phyloP scores from a whole-genome alignment of 2,113 vertebrate species.

The Prunella fulvescens region DNA sequence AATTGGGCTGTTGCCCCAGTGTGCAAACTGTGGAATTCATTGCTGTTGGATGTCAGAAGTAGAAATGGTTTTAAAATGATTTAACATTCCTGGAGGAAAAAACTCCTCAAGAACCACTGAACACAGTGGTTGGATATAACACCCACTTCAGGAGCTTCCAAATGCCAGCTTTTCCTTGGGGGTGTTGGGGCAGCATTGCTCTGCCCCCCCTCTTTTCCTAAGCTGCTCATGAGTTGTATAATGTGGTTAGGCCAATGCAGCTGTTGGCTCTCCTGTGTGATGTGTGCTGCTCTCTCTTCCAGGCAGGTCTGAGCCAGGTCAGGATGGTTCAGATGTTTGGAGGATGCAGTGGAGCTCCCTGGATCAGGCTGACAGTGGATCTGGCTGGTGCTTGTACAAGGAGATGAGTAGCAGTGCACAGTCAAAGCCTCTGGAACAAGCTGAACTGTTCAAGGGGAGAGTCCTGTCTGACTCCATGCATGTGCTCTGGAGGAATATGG shows the following conservation, averaged over 20 bases:
- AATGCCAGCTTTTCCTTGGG: fast-evolving
- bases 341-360: not conserved
- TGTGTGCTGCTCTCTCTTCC: not conserved
- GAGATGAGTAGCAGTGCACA: not conserved
- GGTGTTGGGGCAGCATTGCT: not conserved
- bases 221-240: not conserved
- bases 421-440: not conserved
- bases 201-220: not conserved
- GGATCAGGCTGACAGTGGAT: not conserved
- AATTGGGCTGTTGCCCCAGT: not conserved
- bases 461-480: not conserved
- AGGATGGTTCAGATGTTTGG: not conserved
- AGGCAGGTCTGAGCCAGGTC: not conserved
- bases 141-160: not conserved
- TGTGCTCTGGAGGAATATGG: not conserved
- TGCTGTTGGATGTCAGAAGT: not conserved
- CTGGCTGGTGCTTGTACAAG: not conserved
- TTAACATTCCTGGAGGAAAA: not conserved
- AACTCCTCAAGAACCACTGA: not conserved
- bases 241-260: not conserved
- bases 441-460: not conserved
- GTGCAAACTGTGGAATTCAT: not conserved
- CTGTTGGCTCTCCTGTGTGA: not conserved
- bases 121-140: not conserved
- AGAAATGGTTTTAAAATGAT: not conserved